Base-by-base conservation (phyloP, 2,797 vertebrate genomes). In the Discoglossus pictus region DNA sequence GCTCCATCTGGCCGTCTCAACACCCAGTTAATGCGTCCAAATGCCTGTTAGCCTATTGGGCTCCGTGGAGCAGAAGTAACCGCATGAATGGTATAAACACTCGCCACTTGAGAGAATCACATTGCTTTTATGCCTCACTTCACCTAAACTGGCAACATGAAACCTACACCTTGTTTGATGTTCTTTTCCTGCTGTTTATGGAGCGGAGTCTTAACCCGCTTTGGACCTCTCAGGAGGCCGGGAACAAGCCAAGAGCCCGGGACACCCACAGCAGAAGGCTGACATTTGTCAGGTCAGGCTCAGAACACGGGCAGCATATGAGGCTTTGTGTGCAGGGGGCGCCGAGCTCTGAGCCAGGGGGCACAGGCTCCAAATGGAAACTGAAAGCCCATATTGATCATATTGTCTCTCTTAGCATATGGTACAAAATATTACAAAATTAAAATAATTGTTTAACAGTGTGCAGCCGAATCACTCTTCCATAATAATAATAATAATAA, bases 121-220 rank as follows among this genome's bases (percentile, higher is more conserved):
- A 95, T 96, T 98, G 98, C 95, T 99, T 99, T 99, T 97, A 99
- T 97, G 97, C 97, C 96, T 97, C 96, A 96, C 95, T 99, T 97
- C 92, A 98, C 97, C 94, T 96, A 98, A 98, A 98, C 95, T 97
- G 93, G 94, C 94, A 93, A 94, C 96, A 94, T 98, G 97, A 98
- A 99, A 99, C 97, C 95, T 97, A 99, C 96, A 98, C 95, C 95
- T 98, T 98, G n/a, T 99, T 97, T 98, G 97, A 99, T 99, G 97
- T 96, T 92, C 94, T 94, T 97, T 94, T 88, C 88, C 93, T 89
- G 92, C 94, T 95, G 93, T 90, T 96, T 94, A 95, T 96, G 92
- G 93, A 93, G 92, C 92, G 91, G 91, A 90, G 94, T 94, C 94
- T 95, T 94, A 96, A 95, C 95, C 94, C 93, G 93, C 95, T n/a